Evolutionary conservation across 2,888 invertebrate species (phyloP), one percentile per base, ranked within the genome.

Genomic region (Carcina quercana): DNA sequence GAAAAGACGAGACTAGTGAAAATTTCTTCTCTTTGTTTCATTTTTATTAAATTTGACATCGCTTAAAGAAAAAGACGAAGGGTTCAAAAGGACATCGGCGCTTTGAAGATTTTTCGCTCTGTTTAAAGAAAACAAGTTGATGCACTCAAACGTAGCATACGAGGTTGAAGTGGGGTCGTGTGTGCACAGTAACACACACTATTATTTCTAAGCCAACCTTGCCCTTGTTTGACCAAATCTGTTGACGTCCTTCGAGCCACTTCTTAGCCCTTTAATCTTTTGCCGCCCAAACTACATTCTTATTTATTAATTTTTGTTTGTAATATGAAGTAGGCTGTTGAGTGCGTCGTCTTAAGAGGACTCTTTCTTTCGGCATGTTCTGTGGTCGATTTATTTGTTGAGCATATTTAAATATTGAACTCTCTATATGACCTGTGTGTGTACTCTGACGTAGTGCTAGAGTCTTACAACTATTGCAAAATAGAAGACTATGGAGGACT

Each of bases 141-240:
- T 66, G 55, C 56, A 59, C 72, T 74, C 67, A 69, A 76, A 71
- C 67, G 69, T 61, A 64, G 68, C 69, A 59, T 69, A 59, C 61
- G 57, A 61, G 59, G 47, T 54, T 78, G 61, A 71, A 79, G 78
- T 71, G 61, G 68, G 73, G 74, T 67, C 54, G 38, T 60, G 57
- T 79, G 70, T 78, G 64, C 73, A 55, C 53, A 78, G 70, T 73
- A 74, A 72, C 76, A 78, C 68, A 75, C 74, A 70, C 74, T 80
- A 78, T 82, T 80, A 80, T 80, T 78, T 80, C 76, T 74, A 75
- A 75, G 74, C 70, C 74, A 71, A 73, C 65, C 61, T 63, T 58
- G 53, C 60, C 59, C 63, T 60, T 55, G 68, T 80, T 82, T 82
- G 71, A 71, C 65, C 66, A 78, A 76, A 75, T 75, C 72, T 75